Percentiles rank a stretch among this genome's conserved stretches.
These are phyloP conservation scores for Excalfactoria chinensis DNA, from an alignment of 2,113 vertebrate genomes.

Conservation along the genomic window DNA sequence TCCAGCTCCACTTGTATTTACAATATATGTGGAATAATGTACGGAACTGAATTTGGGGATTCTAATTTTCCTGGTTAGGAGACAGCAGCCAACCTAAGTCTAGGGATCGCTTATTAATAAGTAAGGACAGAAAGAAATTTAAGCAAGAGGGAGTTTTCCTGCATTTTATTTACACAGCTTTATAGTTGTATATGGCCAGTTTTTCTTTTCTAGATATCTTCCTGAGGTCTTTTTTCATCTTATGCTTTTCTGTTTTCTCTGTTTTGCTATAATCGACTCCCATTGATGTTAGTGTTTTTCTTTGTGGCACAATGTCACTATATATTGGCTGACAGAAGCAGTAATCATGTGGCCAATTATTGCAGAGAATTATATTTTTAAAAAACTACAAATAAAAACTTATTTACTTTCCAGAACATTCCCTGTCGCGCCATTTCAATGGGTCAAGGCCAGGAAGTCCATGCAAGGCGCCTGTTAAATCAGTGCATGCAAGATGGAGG, in stretches of 20 bases:
- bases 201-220: neutral
- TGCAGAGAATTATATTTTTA: neutral
- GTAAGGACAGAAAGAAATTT: neutral
- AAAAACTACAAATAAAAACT: neutral
- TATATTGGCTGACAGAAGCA: neutral
- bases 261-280: neutral
- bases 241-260: neutral
- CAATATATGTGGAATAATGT: neutral
- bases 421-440: conserved; percentile 84
- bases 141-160: neutral
- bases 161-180: fast-evolving
- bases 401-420: conserved; percentile 69
- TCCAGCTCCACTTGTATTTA: neutral
- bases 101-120: neutral
- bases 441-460: conserved; percentile 88
- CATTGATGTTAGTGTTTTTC: neutral
- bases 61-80: neutral
- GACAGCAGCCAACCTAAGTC: neutral
- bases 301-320: neutral
- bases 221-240: neutral
- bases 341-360: neutral
- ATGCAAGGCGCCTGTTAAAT: conserved; percentile 83
- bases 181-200: neutral
- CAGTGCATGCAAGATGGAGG: conserved; percentile 84
- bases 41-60: neutral